Evolutionary conservation across 1,140 invertebrate species (phyloP).

Genomic region (Ceratina japonica): DNA sequence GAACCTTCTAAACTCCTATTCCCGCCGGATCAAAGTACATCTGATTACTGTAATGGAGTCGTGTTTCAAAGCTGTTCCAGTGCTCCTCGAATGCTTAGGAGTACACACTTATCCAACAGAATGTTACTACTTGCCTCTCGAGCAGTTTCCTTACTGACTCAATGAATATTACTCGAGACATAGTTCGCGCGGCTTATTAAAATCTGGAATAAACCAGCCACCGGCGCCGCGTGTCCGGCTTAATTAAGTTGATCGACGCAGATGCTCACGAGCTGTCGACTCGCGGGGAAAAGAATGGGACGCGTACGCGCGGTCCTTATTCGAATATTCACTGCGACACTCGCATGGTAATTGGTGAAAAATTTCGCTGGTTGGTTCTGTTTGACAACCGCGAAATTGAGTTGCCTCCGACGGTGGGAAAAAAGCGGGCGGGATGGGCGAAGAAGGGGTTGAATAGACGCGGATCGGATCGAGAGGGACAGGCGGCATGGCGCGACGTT

Average conservation of each 20-base stretch:
- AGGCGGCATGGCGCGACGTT: neutral
- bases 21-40: slow-evolving; percentile 61
- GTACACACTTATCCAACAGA: neutral
- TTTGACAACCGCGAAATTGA: slow-evolving; percentile 30
- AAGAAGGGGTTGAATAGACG: neutral
- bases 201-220: too few species aligned
- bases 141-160: too few species aligned
- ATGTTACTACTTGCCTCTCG: neutral
- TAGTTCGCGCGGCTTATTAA: too few species aligned
- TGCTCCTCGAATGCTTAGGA: neutral
- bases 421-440: neutral
- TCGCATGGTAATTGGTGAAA: slow-evolving; percentile 1
- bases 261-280: neutral
- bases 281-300: neutral
- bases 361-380: slow-evolving; percentile 14
- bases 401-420: slow-evolving; percentile 6
- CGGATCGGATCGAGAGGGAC: neutral
- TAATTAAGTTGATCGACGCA: neutral
- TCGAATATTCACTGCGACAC: neutral
- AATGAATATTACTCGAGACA: too few species aligned
- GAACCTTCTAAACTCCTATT: slow-evolving; percentile 57
- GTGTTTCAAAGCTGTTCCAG: slow-evolving; percentile 54
- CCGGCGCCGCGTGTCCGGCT: too few species aligned
- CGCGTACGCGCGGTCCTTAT: neutral
- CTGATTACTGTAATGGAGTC: slow-evolving; percentile 69